Conservation (phyloP, 2,113 vertebrate genomes). For the Pantherophis guttatus region DNA sequence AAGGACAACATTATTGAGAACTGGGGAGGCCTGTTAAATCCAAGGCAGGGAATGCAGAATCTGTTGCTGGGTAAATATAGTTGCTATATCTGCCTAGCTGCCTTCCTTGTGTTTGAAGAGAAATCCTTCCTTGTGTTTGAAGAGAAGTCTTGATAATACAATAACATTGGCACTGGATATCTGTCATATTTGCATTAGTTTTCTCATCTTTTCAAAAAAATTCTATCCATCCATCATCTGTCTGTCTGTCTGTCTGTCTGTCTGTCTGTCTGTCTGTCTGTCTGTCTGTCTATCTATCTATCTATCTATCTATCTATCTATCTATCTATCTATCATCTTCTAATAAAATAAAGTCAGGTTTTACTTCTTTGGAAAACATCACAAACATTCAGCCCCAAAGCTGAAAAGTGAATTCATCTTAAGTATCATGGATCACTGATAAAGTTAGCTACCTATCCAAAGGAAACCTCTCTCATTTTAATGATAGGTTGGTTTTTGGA, state of each 20-base stretch:
- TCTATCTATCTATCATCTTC: too few relatives aligned
- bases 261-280: too few relatives aligned
- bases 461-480: not conserved
- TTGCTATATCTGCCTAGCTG: not conserved
- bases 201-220: not conserved
- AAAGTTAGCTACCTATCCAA: not conserved
- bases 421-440: not conserved
- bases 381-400: not conserved
- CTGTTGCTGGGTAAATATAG: not conserved
- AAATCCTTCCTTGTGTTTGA: not conserved
- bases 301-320: too few relatives aligned
- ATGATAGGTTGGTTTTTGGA: not conserved
- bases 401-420: not conserved
- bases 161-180: not conserved
- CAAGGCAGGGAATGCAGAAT: not conserved
- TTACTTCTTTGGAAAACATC: not conserved
- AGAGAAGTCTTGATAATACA: not conserved
- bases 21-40: not conserved
- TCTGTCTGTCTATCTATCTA: too few relatives aligned
- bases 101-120: not conserved
- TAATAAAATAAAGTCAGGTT: not conserved
- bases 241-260: too few relatives aligned
- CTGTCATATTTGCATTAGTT: not conserved
- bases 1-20: not conserved
- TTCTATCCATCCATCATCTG: too few relatives aligned